Conservation (phyloP, 2,113 vertebrate species). For the Microtus richardsoni region DNA sequence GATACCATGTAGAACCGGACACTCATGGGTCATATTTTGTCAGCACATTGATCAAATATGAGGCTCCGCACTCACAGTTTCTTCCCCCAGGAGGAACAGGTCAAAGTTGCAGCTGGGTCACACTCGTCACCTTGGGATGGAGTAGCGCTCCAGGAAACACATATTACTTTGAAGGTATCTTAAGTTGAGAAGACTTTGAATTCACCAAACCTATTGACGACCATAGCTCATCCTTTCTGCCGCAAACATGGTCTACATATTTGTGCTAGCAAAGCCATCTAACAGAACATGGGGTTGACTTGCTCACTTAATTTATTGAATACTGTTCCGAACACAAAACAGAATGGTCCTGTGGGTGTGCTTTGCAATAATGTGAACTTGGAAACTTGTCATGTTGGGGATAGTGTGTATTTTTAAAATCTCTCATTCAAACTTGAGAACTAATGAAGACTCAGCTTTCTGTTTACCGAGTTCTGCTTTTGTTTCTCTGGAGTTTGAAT, state of each 20-base stretch:
- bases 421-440: neutral
- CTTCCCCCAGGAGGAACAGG: neutral
- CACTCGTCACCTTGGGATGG: neutral
- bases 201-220: neutral
- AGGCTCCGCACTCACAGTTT: neutral
- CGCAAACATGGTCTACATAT: neutral
- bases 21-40: neutral
- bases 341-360: neutral
- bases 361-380: neutral
- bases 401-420: neutral
- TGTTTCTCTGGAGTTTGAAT: constrained; percentile 5
- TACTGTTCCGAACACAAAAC: neutral
- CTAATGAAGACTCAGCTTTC: neutral
- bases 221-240: neutral
- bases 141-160: neutral
- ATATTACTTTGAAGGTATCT: neutral
- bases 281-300: neutral
- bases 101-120: neutral
- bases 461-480: constrained; percentile 1
- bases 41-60: neutral
- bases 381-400: neutral
- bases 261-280: neutral
- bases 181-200: neutral
- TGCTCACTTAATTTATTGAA: neutral
- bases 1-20: neutral